phyloP scores from a whole-genome alignment of 1,140 invertebrate genomes.

The Samia ricini region DNA sequence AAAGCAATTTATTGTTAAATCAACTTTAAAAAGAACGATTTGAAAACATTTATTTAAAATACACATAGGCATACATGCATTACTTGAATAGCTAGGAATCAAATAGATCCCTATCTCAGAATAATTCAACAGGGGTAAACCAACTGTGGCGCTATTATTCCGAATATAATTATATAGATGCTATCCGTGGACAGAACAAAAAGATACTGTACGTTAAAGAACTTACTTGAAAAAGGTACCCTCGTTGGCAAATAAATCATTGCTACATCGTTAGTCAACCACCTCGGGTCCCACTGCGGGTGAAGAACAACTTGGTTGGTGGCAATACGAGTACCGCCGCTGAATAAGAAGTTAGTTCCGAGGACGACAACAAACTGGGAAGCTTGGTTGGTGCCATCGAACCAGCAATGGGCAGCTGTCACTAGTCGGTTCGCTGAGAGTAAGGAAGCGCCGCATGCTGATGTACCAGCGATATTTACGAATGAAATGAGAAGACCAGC shows the following conservation, averaged over 20 bases:
- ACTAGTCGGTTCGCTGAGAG: conserved; percentile 34
- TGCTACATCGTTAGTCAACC: conserved; percentile 58
- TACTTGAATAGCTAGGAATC: too few species aligned
- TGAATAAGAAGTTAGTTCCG: conserved; percentile 29
- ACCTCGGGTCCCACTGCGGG: conserved; percentile 28
- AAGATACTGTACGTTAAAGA: too few species aligned
- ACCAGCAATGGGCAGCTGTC: conserved; percentile 48
- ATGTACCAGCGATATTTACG: conserved; percentile 26
- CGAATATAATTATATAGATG: too few species aligned
- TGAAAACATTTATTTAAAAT: too few species aligned
- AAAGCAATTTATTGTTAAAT: neutral
- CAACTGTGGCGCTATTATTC: too few species aligned
- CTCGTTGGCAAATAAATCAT: conserved; percentile 54
- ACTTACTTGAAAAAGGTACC: conserved; percentile 44
- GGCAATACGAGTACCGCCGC: conserved; percentile 31
- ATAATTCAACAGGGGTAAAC: too few species aligned
- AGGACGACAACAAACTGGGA: conserved; percentile 17
- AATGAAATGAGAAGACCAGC: conserved; percentile 45
- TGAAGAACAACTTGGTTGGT: conserved; percentile 34
- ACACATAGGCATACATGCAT: too few species aligned
- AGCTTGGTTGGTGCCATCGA: conserved; percentile 29
- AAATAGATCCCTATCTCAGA: too few species aligned
- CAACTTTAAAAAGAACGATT: too few species aligned
- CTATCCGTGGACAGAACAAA: too few species aligned
- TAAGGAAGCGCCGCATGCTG: conserved; percentile 43